Evolutionary conservation across 1,140 invertebrate genomes (phyloP), one percentile per base, ranked within the genome.

Genomic region (Drosophila varians): DNA sequence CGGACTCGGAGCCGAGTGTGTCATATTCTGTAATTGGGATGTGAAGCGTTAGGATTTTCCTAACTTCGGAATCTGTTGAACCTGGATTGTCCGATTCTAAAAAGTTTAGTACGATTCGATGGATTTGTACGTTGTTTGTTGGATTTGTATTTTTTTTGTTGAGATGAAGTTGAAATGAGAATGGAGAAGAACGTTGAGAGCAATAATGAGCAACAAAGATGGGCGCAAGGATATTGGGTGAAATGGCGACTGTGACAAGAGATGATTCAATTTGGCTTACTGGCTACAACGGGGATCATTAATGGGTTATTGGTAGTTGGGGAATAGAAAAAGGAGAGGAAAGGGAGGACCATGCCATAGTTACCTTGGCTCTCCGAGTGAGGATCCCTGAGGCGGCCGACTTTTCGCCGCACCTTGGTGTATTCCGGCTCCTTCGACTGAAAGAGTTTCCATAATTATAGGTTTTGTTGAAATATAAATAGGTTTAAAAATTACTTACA

Each of bases 1-100:
- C 95, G 43, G 95, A 95, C 91, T 95, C 95, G 80, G 94, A 94
- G 55, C 94, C 95, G 68, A 95, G 93, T 60, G 95, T 95, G 91
- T 96, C 95, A 93, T 96, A 96, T 92, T 96, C 95, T 94, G 95
- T 96, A 95, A 96, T 96, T 92, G 95, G 95, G 93, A 96, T 95
- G 94, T 96, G 95, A 92, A 96, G 94, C 86, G 95, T 96, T 94
- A 96, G 92, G 94, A 96, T 96, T 94, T 96, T 96, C 94, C 96
- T 96, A 92, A 96, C 95, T 93, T 96, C 95, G 90, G 95, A 96
- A 93, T 96, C 95, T 92, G 95, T 96, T 91, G 95, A 96, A 91
- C 95, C 95, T 93, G 96, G 93, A 93, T 96, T 96, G 94, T 96
- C 95, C 92, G 95, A 96, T 92, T 96, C 95, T 95, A 94, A 91